Conservation (phyloP, 2,797 vertebrate species). For the Neosalanx taihuensis region DNA sequence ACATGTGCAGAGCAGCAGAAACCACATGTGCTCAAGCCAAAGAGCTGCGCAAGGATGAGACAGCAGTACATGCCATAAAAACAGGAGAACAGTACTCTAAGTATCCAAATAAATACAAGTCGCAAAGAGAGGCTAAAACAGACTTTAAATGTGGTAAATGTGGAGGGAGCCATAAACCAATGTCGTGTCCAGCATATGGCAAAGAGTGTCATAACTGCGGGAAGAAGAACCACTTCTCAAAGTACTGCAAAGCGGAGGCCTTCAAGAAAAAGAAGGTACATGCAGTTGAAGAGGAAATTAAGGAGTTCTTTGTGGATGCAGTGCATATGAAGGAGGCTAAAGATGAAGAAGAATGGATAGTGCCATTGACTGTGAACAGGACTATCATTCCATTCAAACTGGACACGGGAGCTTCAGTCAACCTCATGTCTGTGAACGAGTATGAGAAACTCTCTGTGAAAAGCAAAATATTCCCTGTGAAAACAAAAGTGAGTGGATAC, state of each 20-base stretch:
- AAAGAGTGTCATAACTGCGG: conserved; percentile 8
- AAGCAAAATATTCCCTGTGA: conserved; percentile 13
- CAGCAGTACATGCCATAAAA: conserved; percentile 2
- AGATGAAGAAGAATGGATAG: conserved; percentile 17
- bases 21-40: conserved; percentile 20
- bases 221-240: conserved; percentile 12
- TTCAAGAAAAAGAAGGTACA: background rate
- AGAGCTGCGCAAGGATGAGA: conserved; percentile 13
- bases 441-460: conserved; percentile 11
- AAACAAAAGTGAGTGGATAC: conserved; percentile 13
- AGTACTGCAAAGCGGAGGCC: background rate
- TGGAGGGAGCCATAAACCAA: conserved; percentile 12
- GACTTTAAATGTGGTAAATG: conserved; percentile 3
- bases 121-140: no score
- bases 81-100: conserved; percentile 1
- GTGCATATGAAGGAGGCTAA: background rate
- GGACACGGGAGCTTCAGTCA: conserved; percentile 27
- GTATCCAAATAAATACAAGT: background rate
- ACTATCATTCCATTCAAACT: conserved; percentile 28
- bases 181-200: conserved; percentile 14
- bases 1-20: conserved; percentile 4
- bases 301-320: conserved; percentile 13
- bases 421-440: conserved; percentile 18
- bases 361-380: conserved; percentile 17
- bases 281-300: conserved; percentile 3